A percentile compares a stretch with the other conserved stretches of the same genome.
Conservation (phyloP, 2,113 vertebrate species). For the Grus americana region DNA sequence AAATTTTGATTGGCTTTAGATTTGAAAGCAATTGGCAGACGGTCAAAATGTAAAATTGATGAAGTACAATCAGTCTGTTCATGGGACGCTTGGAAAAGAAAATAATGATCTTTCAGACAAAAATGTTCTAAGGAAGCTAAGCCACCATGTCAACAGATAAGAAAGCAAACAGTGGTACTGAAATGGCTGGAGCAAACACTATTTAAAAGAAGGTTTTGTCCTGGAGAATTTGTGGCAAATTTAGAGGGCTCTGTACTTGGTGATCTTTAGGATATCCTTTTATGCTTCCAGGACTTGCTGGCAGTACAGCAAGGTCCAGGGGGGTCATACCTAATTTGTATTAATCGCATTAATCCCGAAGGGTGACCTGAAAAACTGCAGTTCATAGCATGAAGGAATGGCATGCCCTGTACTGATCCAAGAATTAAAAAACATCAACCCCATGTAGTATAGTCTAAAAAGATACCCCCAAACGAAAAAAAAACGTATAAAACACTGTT, state of each 20-base stretch:
- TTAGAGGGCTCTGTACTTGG: background rate
- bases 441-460: background rate
- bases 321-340: background rate
- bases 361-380: background rate
- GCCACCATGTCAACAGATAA: constrained; percentile 41
- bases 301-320: background rate
- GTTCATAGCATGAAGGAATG: background rate
- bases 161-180: constrained; percentile 30
- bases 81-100: constrained; percentile 52
- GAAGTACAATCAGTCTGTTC: constrained; percentile 54
- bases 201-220: constrained; percentile 40
- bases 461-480: background rate
- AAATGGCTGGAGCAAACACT: background rate
- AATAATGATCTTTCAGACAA: constrained; percentile 60
- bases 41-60: constrained; percentile 50
- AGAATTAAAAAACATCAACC: background rate
- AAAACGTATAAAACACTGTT: background rate
- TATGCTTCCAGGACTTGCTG: background rate
- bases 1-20: constrained; percentile 57
- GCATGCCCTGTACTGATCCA: background rate
- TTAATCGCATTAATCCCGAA: background rate
- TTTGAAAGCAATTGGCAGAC: constrained; percentile 54
- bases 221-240: background rate
- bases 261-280: background rate
- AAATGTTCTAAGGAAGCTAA: constrained; percentile 59